Conservation (phyloP, 2,797 vertebrate species). For the Chiroxiphia lanceolata region DNA sequence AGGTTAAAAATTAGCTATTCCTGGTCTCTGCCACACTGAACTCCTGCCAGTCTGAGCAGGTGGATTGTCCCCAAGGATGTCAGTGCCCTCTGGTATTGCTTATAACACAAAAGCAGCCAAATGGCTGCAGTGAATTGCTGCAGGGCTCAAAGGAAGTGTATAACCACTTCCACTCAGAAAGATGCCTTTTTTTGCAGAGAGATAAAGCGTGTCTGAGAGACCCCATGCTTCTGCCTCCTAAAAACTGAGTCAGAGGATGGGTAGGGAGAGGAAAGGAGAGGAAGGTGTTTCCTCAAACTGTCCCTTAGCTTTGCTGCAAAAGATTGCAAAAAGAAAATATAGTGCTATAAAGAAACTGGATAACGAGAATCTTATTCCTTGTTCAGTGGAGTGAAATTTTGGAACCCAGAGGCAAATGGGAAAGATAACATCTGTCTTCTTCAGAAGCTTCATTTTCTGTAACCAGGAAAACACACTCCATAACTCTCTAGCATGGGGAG, state of each 20-base stretch:
- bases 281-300: not conserved
- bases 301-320: not conserved
- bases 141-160: not conserved
- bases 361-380: constrained; percentile 15
- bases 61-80: not conserved
- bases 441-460: not conserved
- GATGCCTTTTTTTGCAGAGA: not conserved
- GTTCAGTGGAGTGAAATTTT: not conserved
- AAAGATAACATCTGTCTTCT: not conserved
- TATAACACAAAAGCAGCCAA: not conserved
- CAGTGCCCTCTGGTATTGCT: not conserved
- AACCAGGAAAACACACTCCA: not conserved
- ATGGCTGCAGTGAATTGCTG: not conserved
- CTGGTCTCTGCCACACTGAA: not conserved
- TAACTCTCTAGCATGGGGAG: not conserved
- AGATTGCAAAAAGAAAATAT: not conserved
- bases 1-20: not conserved
- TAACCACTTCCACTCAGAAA: not conserved
- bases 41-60: not conserved
- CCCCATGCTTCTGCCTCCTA: fast-evolving
- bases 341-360: not conserved
- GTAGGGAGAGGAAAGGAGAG: not conserved
- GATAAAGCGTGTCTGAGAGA: not conserved
- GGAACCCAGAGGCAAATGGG: not conserved
- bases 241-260: not conserved